Percentiles rank a stretch among this genome's conserved stretches.
These are phyloP conservation scores for Drosophila paranaensis DNA, from an alignment of 2,888 invertebrate genomes.

Conservation along the genomic window DNA sequence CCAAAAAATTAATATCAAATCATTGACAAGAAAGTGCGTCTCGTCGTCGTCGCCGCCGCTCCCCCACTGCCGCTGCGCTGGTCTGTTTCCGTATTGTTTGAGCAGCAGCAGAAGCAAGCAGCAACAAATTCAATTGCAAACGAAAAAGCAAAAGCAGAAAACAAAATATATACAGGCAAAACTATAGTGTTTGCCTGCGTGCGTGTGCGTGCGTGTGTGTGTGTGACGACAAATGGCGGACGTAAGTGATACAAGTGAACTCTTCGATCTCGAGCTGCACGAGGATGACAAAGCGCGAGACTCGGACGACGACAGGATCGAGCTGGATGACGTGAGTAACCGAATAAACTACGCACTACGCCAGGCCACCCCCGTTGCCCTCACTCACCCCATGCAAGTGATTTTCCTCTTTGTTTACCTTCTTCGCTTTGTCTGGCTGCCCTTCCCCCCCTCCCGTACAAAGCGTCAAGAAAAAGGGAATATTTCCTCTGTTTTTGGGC, in stretches of 20 bases:
- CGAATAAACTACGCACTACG: slow-evolving; percentile 57
- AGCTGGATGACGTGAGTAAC: slow-evolving; percentile 91
- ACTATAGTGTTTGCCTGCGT: slow-evolving; percentile 55
- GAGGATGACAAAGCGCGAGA: slow-evolving; percentile 90
- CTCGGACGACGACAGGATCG: slow-evolving; percentile 94
- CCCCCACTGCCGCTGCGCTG: slow-evolving; percentile 21
- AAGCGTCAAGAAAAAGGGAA: slow-evolving; percentile 5
- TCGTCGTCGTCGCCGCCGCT: slow-evolving; percentile 2
- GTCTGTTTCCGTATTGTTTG: slow-evolving; percentile 62
- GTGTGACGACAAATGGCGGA: slow-evolving; percentile 80
- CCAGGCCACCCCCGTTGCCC: background rate
- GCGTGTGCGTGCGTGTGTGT: slow-evolving; percentile 31
- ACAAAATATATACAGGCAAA: slow-evolving; percentile 27
- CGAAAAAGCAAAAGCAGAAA: slow-evolving; percentile 29
- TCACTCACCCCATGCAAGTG: slow-evolving; percentile 8
- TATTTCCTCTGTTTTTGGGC: slow-evolving; percentile 36
- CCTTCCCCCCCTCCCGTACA: slow-evolving; percentile 18
- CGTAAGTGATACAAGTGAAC: slow-evolving; percentile 86
- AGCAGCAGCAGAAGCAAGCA: slow-evolving; percentile 54
- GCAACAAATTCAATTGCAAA: slow-evolving; percentile 55
- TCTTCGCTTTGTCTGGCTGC: slow-evolving; percentile 51
- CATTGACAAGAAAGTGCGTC: slow-evolving; percentile 54
- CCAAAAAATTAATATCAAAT: slow-evolving; percentile 48
- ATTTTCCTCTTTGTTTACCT: slow-evolving; percentile 73
- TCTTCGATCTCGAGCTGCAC: slow-evolving; percentile 96